Base-by-base conservation (phyloP, 2,888 invertebrate species). In the Archaeoteleia sp. region DNA sequence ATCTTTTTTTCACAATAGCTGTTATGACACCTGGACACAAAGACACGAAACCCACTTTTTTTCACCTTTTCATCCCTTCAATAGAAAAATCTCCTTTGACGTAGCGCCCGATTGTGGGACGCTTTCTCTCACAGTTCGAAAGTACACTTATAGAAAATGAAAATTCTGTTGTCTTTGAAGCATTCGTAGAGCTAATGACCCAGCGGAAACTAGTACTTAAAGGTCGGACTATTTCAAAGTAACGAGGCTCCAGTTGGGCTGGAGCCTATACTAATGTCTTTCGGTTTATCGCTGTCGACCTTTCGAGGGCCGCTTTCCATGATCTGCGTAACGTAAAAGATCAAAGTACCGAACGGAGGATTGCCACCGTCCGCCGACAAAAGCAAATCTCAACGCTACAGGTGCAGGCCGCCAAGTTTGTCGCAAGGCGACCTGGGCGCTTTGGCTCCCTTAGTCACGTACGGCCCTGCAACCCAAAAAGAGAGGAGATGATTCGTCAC, bases 361-460 rank as follows among this genome's bases (percentile, higher is more conserved):
- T 54, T 62, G 48, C 57, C 55, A 54, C 60, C 39, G 60, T 49
- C 51, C 66, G 70, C 74, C 76, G 74, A 76, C 76, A 76, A 75
- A 76, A 75, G 76, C 62, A 58, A 73, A 70, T 62, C 69, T 55
- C 49, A 66, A 45, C 45, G 70, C 72, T 46, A 66, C 73, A 65
- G 70, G 70, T 70, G 30, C 32, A 32, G 17, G 20, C 5, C 5
- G 2, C 20, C 20, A 5, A 20, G 20, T 20, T 20, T 20, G 20
- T n/a, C 17, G 20, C n/a, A 46, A 29, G n/a, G 8, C 14, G 46
- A 20, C 46, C 46, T 45, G 40, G 32, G 30, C 48, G 42, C 27
- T 62, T 34, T 35, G 55, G 60, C 46, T 29, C 42, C 29, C 25
- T 12, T 46, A 20, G 30, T 48, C 35, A 27, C 39, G 20, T 27